Evolutionary conservation across 2,888 invertebrate species (phyloP).

Genomic region (Luffia ferchaultella): DNA sequence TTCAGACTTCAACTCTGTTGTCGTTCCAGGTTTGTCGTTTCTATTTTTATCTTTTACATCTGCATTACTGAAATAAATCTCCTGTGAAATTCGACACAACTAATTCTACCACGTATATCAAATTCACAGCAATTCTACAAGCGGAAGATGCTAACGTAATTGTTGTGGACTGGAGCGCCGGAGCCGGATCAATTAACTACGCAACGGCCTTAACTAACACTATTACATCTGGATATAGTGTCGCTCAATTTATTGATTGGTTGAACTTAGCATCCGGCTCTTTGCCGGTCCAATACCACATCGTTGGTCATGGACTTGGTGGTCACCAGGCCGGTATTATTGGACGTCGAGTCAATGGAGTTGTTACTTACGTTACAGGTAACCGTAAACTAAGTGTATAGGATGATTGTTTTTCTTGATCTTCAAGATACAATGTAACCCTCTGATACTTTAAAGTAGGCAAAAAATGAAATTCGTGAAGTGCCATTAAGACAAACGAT

Average conservation of each 20-base stretch:
- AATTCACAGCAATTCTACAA: constrained; percentile 28
- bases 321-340: constrained; percentile 39
- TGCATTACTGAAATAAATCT: too few species aligned
- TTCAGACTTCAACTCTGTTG: constrained; percentile 27
- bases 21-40: constrained; percentile 28
- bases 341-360: constrained; percentile 31
- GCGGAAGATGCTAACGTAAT: constrained; percentile 42
- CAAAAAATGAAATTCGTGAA: too few species aligned
- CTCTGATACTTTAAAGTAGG: not conserved
- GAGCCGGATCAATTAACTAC: constrained; percentile 26
- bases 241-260: constrained; percentile 37
- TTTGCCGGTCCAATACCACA: constrained; percentile 28
- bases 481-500: too few species aligned
- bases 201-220: constrained; percentile 30
- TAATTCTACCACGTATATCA: not conserved
- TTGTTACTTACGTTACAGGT: constrained; percentile 39
- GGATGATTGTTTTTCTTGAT: not conserved
- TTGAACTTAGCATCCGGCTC: constrained; percentile 26
- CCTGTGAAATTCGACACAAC: too few species aligned
- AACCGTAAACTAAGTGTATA: constrained; percentile 6
- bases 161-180: constrained; percentile 41
- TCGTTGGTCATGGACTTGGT: constrained; percentile 39
- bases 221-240: constrained; percentile 29
- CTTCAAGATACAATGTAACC: not conserved
- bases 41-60: too few species aligned